Evolutionary conservation across 1,140 invertebrate species (phyloP).

Genomic region (Drosophila parabipectinata): DNA sequence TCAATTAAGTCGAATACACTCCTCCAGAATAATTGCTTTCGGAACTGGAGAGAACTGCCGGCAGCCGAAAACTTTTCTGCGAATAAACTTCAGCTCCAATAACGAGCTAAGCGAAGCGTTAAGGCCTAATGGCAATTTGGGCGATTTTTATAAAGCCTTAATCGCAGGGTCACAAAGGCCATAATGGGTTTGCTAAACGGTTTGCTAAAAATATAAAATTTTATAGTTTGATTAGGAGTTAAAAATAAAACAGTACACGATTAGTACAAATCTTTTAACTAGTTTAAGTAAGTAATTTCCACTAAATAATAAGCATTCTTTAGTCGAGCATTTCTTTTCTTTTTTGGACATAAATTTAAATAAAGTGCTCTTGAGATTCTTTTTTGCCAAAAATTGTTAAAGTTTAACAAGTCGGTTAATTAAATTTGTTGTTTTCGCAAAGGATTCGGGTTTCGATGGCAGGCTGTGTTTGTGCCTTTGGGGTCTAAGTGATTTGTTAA

Average conservation of each 20-base stretch:
- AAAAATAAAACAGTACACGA: background rate
- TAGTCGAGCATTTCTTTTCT: background rate
- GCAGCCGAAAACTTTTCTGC: constrained; percentile 69
- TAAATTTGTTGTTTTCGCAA: constrained; percentile 62
- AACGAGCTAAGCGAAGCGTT: constrained; percentile 78
- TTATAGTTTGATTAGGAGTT: background rate
- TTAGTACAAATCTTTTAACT: background rate
- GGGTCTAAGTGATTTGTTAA: constrained; percentile 74
- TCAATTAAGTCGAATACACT: constrained; percentile 82
- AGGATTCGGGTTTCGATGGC: constrained; percentile 10
- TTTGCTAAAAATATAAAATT: background rate
- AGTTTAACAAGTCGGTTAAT: constrained; percentile 76
- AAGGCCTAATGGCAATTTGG: constrained; percentile 76
- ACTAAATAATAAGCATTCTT: background rate
- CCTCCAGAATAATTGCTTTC: constrained; percentile 79
- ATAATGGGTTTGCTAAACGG: background rate
- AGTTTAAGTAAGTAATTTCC: background rate
- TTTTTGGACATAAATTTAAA: constrained; percentile 51
- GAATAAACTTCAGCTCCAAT: constrained; percentile 74
- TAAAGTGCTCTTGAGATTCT: constrained; percentile 50
- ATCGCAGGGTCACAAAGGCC: constrained; percentile 8
- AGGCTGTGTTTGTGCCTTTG: constrained; percentile 17
- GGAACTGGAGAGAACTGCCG: constrained; percentile 58
- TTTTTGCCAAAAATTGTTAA: constrained; percentile 57
- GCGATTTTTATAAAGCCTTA: constrained; percentile 39